Evolutionary conservation across 1,140 invertebrate species (phyloP).

Genomic region (Schlechtendalia chinensis): DNA sequence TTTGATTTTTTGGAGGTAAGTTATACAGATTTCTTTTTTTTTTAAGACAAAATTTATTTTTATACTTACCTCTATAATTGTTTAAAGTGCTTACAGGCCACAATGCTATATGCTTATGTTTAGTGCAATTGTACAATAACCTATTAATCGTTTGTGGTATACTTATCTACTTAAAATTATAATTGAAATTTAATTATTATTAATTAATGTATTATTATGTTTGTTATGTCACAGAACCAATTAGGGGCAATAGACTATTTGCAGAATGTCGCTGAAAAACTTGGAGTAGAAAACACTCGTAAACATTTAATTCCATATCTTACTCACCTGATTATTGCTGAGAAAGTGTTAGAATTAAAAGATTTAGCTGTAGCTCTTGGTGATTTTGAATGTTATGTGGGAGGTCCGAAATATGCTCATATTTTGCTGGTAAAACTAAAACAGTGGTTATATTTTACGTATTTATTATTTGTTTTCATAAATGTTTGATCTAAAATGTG

Average conservation of each 20-base stretch:
- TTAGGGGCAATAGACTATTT: not conserved
- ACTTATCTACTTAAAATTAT: too few species aligned
- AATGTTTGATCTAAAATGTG: too few species aligned
- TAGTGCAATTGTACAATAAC: too few species aligned
- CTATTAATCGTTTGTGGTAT: too few species aligned
- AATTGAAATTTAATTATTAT: too few species aligned
- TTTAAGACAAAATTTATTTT: too few species aligned
- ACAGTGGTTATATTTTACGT: too few species aligned
- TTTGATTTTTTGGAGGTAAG: not conserved
- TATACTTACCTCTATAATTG: too few species aligned
- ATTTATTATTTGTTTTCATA: too few species aligned
- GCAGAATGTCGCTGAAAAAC: constrained; percentile 22
- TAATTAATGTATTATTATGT: not conserved
- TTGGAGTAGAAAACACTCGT: constrained; percentile 15
- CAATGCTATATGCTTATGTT: too few species aligned
- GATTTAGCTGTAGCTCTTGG: constrained; percentile 9
- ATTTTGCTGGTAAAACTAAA: constrained; percentile 26
- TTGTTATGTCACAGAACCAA: not conserved
- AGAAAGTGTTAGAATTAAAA: constrained; percentile 1
- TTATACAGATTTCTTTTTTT: not conserved
- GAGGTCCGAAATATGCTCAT: constrained; percentile 34
- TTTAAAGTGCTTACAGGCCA: too few species aligned
- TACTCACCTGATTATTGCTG: constrained; percentile 22
- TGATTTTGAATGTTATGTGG: constrained; percentile 34
- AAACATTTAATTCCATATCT: constrained; percentile 13